Base-by-base conservation (phyloP, 2,888 invertebrate genomes). In the Leucoma salicis region DNA sequence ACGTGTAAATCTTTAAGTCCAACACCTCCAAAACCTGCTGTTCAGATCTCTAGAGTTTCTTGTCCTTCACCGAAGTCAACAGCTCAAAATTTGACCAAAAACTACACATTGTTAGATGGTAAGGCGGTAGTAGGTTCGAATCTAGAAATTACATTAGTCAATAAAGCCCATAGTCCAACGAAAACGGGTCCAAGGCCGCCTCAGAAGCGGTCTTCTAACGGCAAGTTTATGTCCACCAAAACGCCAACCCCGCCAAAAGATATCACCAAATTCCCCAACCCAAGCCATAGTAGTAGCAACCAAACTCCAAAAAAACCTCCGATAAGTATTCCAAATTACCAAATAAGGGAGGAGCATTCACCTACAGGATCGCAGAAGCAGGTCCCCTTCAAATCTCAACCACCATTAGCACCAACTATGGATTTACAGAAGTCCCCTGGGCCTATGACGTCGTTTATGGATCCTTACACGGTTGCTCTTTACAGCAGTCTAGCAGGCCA, bases 111-210 rank as follows among this genome's bases (percentile, higher is more conserved):
- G 0, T 49, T 85, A 0, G 87, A 88, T 16, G 87, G 86, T 0
- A 87, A 87, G 46, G 77, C 81, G 0, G 75, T 84, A 0, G 84
- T 93, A 21, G 92, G 93, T 0, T 92, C 93, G 0, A 94, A 94
- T 66, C 71, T 95, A 38, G 94, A 94, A 67, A 95, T 95, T 15
- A 94, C 94, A 0, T 69, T 95, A 48, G 94, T 94, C 0, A 91
- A 88, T 42, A 90, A 92, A 37, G 70, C 70, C 0, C 74, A 70
- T 31, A 80, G 74, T 2, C 80, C 77, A 0, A 53, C 63, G 0
- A 80, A 79, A 1, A 73, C 71, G 5, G 35, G 35, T n/a, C 31
- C 39, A 2, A 53, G 86, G 14, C 63, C 73, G 0, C 79, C 85
- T 0, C 91, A 91, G 28, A 92, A 91, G 36, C 66, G 92, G 11